A percentile compares a stretch with the other conserved stretches of the same genome.
Conservation (phyloP, 1,140 invertebrate genomes). For the Ruditapes philippinarum region DNA sequence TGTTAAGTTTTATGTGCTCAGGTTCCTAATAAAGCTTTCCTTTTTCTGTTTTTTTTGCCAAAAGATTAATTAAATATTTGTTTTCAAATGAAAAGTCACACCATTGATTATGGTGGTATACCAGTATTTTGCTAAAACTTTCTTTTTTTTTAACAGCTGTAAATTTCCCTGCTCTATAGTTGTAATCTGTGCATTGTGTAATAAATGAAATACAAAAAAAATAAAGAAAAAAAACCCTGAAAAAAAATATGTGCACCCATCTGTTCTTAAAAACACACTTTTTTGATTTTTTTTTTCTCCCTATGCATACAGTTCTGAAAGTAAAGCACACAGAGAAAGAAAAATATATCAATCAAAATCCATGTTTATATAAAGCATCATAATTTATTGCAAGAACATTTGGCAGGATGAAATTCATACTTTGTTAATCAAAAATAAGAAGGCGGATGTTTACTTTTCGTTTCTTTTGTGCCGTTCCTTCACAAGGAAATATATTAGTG, state of each 20-base stretch:
- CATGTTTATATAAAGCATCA: constrained; percentile 59
- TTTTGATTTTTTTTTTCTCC: not conserved
- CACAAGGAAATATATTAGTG: constrained; percentile 19
- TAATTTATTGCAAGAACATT: constrained; percentile 58
- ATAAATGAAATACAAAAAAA: too few species aligned
- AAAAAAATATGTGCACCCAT: not conserved
- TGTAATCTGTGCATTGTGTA: too few species aligned
- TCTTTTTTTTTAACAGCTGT: too few species aligned
- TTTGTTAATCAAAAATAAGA: constrained; percentile 45
- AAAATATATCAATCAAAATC: constrained; percentile 44
- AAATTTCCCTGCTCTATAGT: too few species aligned
- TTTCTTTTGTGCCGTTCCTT: constrained; percentile 50
- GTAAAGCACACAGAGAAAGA: not conserved
- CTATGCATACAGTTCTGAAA: constrained; percentile 2
- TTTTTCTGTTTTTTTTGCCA: too few species aligned
- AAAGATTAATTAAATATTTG: too few species aligned
- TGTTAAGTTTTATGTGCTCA: too few species aligned
- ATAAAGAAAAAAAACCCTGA: not conserved
- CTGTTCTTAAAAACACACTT: not conserved
- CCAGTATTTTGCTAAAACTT: too few species aligned
- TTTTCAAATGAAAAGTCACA: too few species aligned
- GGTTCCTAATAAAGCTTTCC: too few species aligned
- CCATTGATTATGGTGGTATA: too few species aligned
- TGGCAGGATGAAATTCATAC: constrained; percentile 55
- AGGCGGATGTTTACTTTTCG: constrained; percentile 60